Evolutionary conservation across 2,888 invertebrate species (phyloP).

Genomic region (Crematogaster levior): DNA sequence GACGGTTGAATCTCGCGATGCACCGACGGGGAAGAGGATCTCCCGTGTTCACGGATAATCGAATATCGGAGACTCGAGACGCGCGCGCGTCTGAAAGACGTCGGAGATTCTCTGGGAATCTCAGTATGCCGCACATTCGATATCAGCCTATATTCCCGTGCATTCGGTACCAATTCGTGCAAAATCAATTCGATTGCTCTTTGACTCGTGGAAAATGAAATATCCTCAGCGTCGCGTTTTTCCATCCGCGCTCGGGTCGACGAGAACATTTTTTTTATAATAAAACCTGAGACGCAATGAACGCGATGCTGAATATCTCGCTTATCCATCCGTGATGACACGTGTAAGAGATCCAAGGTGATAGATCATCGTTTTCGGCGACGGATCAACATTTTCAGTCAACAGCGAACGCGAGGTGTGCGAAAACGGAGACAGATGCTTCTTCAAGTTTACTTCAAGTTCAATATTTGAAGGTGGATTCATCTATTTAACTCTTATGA

Average conservation of each 20-base stretch:
- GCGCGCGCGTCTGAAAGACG: conserved; percentile 19
- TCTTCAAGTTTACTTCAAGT: too few relatives aligned
- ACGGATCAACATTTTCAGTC: too few relatives aligned
- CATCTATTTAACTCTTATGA: too few relatives aligned
- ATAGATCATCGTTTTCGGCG: background rate
- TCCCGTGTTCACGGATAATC: conserved; percentile 60
- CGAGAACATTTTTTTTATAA: too few relatives aligned
- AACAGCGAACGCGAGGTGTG: background rate
- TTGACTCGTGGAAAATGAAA: conserved; percentile 63
- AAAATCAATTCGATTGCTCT: conserved; percentile 59
- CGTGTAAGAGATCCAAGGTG: background rate
- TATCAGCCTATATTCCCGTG: conserved; percentile 44
- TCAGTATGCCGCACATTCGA: conserved; percentile 35
- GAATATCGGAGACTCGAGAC: conserved; percentile 56
- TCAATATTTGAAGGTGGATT: too few relatives aligned
- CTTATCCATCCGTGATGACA: background rate
- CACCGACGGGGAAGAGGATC: background rate
- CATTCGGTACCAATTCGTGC: conserved; percentile 42
- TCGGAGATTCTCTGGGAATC: conserved; percentile 56
- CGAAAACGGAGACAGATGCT: background rate
- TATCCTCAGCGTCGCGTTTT: conserved; percentile 41
- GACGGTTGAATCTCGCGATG: background rate
- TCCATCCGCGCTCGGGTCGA: background rate
- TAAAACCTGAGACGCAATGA: too few relatives aligned
- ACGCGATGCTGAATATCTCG: background rate